phyloP scores from a whole-genome alignment of 1,140 invertebrate genomes.

The Bombus consobrinus region DNA sequence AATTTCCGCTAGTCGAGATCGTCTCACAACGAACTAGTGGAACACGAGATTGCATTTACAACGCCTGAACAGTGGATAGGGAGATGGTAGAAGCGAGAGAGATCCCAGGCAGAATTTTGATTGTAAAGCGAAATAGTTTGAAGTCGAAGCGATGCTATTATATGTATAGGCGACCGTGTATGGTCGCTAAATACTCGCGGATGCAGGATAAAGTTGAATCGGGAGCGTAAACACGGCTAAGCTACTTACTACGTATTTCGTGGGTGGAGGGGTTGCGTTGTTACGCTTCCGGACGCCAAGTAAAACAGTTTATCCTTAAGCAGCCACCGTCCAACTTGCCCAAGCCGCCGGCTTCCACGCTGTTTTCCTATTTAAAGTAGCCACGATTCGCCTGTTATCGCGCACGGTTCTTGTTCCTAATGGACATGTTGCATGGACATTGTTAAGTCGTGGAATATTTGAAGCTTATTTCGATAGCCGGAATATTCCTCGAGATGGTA shows the following conservation, averaged over 20 bases:
- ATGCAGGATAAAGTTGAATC: slow-evolving; percentile 60
- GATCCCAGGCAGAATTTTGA: slow-evolving; percentile 55
- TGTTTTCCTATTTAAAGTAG: slow-evolving; percentile 27
- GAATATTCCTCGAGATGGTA: neutral
- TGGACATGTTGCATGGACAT: slow-evolving; percentile 4
- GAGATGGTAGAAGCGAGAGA: too few species aligned
- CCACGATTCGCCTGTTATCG: slow-evolving; percentile 16
- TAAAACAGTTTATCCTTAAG: slow-evolving; percentile 52
- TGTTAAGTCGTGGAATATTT: neutral
- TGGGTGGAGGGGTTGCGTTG: neutral
- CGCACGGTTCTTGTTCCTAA: neutral
- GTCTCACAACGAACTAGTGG: slow-evolving; percentile 46
- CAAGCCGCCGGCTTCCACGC: neutral
- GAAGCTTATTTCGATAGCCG: neutral
- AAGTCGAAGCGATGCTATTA: slow-evolving; percentile 52
- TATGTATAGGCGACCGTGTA: slow-evolving; percentile 30
- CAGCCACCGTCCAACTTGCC: neutral
- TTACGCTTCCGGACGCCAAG: slow-evolving; percentile 42
- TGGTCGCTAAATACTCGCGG: slow-evolving; percentile 52
- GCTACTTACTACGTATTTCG: slow-evolving; percentile 61
- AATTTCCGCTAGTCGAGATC: slow-evolving; percentile 59
- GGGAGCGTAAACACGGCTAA: slow-evolving; percentile 59
- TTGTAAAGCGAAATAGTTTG: slow-evolving; percentile 55
- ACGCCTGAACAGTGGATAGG: neutral
- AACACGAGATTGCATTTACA: slow-evolving; percentile 63